Evolutionary conservation across 2,797 vertebrate species (phyloP).

Genomic region (Lepidocolaptes lacrymiger): DNA sequence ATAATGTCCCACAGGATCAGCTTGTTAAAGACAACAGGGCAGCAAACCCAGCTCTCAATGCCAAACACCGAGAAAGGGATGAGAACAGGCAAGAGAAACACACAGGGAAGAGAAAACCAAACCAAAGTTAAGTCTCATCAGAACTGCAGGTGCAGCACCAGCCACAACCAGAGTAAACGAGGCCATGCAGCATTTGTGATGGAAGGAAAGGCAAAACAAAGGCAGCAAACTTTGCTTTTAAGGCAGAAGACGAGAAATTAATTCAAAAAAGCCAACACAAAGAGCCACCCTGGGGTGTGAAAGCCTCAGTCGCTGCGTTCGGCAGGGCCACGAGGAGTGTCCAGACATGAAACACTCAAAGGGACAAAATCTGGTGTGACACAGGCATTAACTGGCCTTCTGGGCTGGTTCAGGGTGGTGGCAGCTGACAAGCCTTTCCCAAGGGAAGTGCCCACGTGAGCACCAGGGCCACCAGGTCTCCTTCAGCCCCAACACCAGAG

Average conservation of each 20-base stretch:
- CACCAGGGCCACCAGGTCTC: background rate
- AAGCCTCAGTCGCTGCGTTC: slow-evolving; percentile 50
- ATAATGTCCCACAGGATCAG: background rate
- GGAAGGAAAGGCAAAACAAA: slow-evolving; percentile 39
- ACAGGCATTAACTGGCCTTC: background rate
- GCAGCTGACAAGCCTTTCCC: background rate
- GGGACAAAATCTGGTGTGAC: background rate
- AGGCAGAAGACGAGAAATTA: slow-evolving; percentile 7
- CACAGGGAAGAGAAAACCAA: background rate
- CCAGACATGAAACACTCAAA: background rate
- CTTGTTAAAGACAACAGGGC: slow-evolving; percentile 16
- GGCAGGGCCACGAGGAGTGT: background rate
- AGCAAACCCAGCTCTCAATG: slow-evolving; percentile 17
- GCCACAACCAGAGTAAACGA: slow-evolving; percentile 21
- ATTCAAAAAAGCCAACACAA: background rate
- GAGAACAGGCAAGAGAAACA: background rate
- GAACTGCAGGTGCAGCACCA: slow-evolving; percentile 25
- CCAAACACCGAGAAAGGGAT: background rate
- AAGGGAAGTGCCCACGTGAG: background rate
- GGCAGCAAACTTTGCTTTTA: background rate
- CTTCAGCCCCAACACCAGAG: background rate
- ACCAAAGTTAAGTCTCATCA: slow-evolving; percentile 21
- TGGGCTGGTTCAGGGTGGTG: rapidly evolving
- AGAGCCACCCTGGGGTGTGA: slow-evolving; percentile 26
- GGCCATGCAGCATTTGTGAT: slow-evolving; percentile 62